Percentiles rank a stretch among this genome's conserved stretches.
These are phyloP conservation scores for Gallinago stenura DNA, from an alignment of 2,797 vertebrate genomes.

Conservation along the genomic window DNA sequence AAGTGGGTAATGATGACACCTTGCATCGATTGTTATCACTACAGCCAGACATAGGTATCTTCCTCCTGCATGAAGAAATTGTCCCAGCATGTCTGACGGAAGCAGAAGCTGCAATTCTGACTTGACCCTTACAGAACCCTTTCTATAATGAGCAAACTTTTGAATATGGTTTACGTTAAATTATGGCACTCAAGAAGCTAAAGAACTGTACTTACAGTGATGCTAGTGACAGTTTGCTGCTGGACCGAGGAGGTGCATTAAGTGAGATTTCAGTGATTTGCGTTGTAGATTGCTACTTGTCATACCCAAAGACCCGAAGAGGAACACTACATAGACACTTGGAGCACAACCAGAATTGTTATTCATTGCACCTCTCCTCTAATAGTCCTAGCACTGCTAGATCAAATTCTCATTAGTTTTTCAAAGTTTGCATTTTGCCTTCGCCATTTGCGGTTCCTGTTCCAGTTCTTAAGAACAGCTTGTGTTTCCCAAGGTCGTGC, in stretches of 20 bases:
- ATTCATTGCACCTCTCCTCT: background rate
- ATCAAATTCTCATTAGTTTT: background rate
- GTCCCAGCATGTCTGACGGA: background rate
- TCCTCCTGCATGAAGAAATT: background rate
- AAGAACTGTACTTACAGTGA: background rate
- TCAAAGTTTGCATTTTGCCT: background rate
- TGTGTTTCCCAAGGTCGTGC: background rate
- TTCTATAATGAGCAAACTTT: background rate
- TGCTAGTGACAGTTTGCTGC: background rate
- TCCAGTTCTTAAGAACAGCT: background rate
- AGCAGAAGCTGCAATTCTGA: background rate
- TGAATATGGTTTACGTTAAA: background rate
- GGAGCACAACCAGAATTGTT: background rate
- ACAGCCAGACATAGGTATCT: background rate
- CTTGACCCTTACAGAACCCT: background rate
- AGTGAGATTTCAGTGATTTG: background rate
- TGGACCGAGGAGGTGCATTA: background rate
- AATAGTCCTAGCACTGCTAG: background rate
- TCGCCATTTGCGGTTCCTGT: background rate
- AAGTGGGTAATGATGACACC: background rate
- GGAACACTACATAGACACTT: accelerated
- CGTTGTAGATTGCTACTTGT: background rate
- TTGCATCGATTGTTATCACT: background rate
- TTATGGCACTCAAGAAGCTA: background rate
- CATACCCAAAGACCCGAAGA: background rate